Conservation (phyloP, 37 sponge, comb jelly and placozoan genomes). For the Spongilla lacustris region DNA sequence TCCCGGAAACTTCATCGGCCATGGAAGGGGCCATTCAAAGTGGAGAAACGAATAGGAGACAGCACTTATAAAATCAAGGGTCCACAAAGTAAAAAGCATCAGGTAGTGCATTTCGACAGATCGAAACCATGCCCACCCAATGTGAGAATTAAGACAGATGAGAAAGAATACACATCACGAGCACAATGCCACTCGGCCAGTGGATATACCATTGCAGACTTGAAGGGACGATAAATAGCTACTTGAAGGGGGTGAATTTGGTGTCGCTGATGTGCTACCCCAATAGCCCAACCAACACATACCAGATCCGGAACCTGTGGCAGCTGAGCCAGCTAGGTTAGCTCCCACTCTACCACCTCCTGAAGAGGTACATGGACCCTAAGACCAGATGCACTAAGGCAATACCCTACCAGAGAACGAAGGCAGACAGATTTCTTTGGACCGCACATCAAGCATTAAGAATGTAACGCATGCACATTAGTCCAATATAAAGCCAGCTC, state of each 20-base stretch:
- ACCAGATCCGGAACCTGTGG: no score
- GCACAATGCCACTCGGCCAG: neutral
- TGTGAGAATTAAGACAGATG: neutral
- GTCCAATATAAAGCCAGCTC: no score
- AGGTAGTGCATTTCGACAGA: constrained; percentile 32
- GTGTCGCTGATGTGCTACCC: no score
- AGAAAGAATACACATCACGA: neutral
- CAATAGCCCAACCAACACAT: no score
- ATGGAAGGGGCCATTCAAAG: constrained; percentile 28
- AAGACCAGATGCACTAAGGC: no score
- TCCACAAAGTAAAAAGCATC: neutral
- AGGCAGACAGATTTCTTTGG: no score
- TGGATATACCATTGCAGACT: neutral
- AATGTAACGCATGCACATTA: no score
- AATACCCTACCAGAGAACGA: no score
- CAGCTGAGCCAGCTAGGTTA: no score
- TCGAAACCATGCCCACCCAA: constrained; percentile 1
- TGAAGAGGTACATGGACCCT: no score
- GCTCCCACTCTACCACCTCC: no score
- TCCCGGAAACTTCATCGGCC: constrained; percentile 19
- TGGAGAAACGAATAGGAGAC: neutral
- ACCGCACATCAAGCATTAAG: no score
- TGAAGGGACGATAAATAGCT: neutral
- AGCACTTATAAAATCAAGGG: constrained; percentile 12
- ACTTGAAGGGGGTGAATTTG: neutral